Conservation (phyloP, 1,140 invertebrate species). For the Colletes gigas region DNA sequence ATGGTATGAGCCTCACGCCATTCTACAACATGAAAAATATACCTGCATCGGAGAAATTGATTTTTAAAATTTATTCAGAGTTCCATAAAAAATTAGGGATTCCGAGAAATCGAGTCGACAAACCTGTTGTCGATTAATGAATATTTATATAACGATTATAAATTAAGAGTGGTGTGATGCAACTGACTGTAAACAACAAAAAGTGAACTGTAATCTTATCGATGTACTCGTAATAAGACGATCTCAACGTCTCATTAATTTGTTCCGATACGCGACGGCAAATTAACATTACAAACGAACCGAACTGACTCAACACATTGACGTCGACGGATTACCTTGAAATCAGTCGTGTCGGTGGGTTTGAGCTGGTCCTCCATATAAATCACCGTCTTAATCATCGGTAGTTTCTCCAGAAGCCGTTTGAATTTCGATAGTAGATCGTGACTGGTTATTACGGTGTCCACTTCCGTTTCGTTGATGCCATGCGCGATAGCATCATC, state of each 20-base stretch:
- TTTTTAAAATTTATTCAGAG: too few species aligned
- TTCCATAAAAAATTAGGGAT: too few species aligned
- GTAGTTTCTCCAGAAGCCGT: constrained; percentile 86
- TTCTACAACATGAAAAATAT: constrained; percentile 59
- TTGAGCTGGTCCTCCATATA: constrained; percentile 94
- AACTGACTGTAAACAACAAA: too few species aligned
- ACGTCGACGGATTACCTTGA: constrained; percentile 81
- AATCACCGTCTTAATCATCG: constrained; percentile 89
- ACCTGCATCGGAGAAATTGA: too few species aligned
- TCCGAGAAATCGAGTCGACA: too few species aligned
- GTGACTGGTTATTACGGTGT: constrained; percentile 93
- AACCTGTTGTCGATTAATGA: too few species aligned
- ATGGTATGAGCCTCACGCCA: constrained; percentile 70
- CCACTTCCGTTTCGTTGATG: constrained; percentile 97
- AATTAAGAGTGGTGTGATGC: too few species aligned
- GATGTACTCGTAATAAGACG: too few species aligned
- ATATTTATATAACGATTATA: too few species aligned
- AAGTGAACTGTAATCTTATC: too few species aligned
- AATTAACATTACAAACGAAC: not conserved
- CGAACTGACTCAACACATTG: not conserved
- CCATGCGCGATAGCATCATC: constrained; percentile 97
- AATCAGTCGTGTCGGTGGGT: constrained; percentile 85
- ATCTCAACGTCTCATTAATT: not conserved
- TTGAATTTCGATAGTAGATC: constrained; percentile 95
- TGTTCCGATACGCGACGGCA: not conserved